Evolutionary conservation across 2,797 vertebrate genomes (phyloP).

Genomic region (Austrolebias charrua): DNA sequence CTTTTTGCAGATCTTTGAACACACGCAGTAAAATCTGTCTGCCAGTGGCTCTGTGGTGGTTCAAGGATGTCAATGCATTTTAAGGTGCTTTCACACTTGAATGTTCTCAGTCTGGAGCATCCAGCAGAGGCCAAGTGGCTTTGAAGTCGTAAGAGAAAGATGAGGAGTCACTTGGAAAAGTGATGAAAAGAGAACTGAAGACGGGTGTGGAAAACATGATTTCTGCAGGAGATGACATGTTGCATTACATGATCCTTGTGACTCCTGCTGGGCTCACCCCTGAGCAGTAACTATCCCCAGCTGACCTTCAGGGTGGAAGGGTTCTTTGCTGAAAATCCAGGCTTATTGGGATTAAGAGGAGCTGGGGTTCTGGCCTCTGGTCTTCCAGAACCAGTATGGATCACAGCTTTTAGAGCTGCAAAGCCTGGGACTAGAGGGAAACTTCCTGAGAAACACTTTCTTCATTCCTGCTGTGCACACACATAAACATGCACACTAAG

Average conservation of each 20-base stretch:
- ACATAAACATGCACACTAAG: constrained; percentile 9
- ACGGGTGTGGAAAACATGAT: not conserved
- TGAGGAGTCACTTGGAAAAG: constrained; percentile 8
- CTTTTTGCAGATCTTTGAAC: constrained; percentile 46
- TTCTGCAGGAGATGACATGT: constrained; percentile 60
- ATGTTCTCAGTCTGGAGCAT: constrained; percentile 38
- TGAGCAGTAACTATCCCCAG: constrained; percentile 64
- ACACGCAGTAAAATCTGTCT: constrained; percentile 38
- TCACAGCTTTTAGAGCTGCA: constrained; percentile 50
- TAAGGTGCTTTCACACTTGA: constrained; percentile 54
- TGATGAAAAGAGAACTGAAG: constrained; percentile 14
- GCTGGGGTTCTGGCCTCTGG: constrained; percentile 60
- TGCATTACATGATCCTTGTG: constrained; percentile 62
- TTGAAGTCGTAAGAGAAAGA: constrained; percentile 40
- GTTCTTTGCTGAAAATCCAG: constrained; percentile 41
- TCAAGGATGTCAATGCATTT: constrained; percentile 43
- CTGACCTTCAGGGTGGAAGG: constrained; percentile 66
- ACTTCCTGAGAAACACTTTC: constrained; percentile 35
- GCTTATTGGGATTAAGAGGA: constrained; percentile 54
- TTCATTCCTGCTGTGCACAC: constrained; percentile 7
- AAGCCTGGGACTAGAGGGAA: constrained; percentile 49
- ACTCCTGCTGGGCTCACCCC: no score
- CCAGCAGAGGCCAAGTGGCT: constrained; percentile 34
- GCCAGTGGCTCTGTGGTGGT: constrained; percentile 41
- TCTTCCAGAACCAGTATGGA: constrained; percentile 44